Conservation (phyloP, 2,797 vertebrate species). For the Falco rusticolus region DNA sequence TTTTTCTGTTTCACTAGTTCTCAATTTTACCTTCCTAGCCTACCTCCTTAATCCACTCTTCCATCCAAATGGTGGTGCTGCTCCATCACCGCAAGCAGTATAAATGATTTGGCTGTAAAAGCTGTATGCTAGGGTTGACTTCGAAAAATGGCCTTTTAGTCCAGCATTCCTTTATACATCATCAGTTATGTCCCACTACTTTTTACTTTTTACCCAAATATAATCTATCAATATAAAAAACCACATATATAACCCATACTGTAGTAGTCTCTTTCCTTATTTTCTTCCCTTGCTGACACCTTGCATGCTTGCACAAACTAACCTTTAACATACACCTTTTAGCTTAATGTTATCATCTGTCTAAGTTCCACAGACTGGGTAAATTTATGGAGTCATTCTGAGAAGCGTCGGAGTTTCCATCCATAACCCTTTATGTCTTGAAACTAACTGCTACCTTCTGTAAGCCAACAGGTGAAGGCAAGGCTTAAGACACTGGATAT, state of each 20-base stretch:
- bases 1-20: background rate
- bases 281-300: background rate
- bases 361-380: background rate
- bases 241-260: background rate
- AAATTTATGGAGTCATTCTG: background rate
- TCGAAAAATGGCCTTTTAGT: background rate
- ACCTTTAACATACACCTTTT: background rate
- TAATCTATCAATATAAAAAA: background rate
- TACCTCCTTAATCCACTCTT: background rate
- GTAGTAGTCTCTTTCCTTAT: background rate
- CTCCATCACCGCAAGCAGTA: background rate
- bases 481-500: background rate
- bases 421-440: background rate
- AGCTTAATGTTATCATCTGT: background rate
- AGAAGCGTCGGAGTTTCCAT: background rate
- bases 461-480: background rate
- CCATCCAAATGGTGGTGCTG: background rate
- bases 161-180: background rate
- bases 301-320: background rate
- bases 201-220: background rate
- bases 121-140: background rate
- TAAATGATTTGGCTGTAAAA: background rate
- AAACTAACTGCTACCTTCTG: background rate
- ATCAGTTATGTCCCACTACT: background rate
- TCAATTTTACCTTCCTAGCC: background rate